These are phyloP conservation scores for Dromas ardeola DNA, from an alignment of 2,113 vertebrate genomes.

Conservation along the genomic window DNA sequence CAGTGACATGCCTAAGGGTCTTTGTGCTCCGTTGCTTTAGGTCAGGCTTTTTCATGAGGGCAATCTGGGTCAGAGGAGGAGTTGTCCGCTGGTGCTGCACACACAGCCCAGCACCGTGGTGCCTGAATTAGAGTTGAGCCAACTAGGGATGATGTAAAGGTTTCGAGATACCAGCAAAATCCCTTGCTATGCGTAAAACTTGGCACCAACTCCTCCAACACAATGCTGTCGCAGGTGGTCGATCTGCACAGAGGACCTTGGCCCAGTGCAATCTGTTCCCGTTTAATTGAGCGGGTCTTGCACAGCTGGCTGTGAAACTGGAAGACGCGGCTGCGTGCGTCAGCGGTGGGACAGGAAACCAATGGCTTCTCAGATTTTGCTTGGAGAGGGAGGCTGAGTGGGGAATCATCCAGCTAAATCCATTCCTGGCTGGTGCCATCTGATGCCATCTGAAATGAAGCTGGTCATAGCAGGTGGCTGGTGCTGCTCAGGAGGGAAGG, in stretches of 20 bases:
- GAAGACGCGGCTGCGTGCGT: fast-evolving
- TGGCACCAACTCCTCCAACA: background rate
- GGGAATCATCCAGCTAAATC: background rate
- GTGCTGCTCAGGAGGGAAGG: background rate
- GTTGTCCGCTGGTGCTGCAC: background rate
- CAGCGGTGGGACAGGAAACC: background rate
- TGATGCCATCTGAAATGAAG: background rate
- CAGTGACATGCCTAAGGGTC: background rate
- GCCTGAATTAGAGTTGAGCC: background rate
- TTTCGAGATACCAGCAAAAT: background rate
- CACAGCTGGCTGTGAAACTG: background rate
- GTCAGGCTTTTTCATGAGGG: background rate
- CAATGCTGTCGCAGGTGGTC: background rate
- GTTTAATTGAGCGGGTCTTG: background rate
- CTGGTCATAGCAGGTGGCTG: background rate
- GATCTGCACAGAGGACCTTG: background rate
- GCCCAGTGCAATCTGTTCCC: background rate
- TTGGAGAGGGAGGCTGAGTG: background rate
- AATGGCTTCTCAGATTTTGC: background rate
- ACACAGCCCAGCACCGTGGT: background rate
- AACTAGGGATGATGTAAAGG: background rate
- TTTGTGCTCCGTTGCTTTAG: background rate
- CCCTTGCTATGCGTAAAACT: background rate
- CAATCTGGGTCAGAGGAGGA: background rate
- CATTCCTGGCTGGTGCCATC: background rate